Base-by-base conservation (phyloP, 2,797 vertebrate species). In the Microctenopoma stevenorrisi region DNA sequence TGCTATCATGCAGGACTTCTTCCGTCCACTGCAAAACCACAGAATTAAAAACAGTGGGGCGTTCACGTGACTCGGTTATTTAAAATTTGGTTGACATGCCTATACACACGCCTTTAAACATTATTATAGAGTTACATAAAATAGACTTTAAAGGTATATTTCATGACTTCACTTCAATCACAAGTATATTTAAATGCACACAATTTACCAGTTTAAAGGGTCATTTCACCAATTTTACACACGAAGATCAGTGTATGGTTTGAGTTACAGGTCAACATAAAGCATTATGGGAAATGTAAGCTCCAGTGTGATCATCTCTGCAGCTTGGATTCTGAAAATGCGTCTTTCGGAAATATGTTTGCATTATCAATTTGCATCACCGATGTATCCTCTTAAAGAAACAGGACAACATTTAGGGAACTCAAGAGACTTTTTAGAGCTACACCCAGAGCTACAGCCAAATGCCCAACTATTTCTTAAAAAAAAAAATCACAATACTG, bases 61-160 rank as follows among this genome's bases (percentile, higher is more conserved):
- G 3, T n/a, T 4, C 57, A 46, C n/a, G 25, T 11, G 25, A 63
- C 30, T 35, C 28, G 28, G 4, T 62, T 47, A 4, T 26, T 71
- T 64, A 38, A 74, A 73, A 64, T 70, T 44, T 38, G 28, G 48
- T 59, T 14, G 33, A 37, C 60, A 71, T 84, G 68, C 58, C 43
- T n/a, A 52, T 53, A 47, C 43, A 67, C 53, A 65, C 46, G 35
- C 0, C 58, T 28, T 42, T 52, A 33, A 33, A 49, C 43, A 63
- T 75, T 4, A 58, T 57, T 6, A 63, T 11, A 48, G 44, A 5
- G 28, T 40, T n/a, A 4, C 18, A 68, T 7, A 10, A 30, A 74
- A 14, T 5, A 52, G 7, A 57, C 51, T 65, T 83, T 53, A 40
- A 22, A 73, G 38, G 25, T 2, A 13, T 30, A 25, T 2, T 25